Evolutionary conservation across 2,888 invertebrate genomes (phyloP).

Genomic region (Opisthograptis luteolata): DNA sequence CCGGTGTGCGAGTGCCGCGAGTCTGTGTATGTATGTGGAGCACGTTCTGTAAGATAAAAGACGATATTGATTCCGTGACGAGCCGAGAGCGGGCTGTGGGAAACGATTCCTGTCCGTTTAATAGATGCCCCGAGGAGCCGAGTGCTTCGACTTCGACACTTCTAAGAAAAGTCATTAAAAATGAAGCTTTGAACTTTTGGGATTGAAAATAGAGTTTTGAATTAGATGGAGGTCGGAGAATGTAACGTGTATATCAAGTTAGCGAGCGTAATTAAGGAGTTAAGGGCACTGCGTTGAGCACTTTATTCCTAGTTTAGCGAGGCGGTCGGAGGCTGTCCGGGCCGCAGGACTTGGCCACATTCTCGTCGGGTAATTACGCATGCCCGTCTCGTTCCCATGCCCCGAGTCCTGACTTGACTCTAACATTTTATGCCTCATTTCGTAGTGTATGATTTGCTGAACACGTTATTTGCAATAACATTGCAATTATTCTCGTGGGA

Average conservation of each 20-base stretch:
- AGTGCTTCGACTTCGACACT: slow-evolving; percentile 57
- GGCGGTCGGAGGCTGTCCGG: slow-evolving; percentile 56
- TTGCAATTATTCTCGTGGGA: slow-evolving; percentile 79
- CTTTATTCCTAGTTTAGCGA: slow-evolving; percentile 75
- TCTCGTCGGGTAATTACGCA: slow-evolving; percentile 80
- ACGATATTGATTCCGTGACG: slow-evolving; percentile 83
- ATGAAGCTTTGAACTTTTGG: slow-evolving; percentile 45
- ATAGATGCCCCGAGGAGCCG: slow-evolving; percentile 74
- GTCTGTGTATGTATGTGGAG: slow-evolving; percentile 66
- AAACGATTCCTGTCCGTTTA: slow-evolving; percentile 78
- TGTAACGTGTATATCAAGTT: slow-evolving; percentile 67
- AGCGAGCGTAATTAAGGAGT: slow-evolving; percentile 73
- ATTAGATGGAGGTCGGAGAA: slow-evolving; percentile 45
- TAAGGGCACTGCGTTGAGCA: slow-evolving; percentile 67
- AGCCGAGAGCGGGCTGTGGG: slow-evolving; percentile 77
- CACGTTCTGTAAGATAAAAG: slow-evolving; percentile 82
- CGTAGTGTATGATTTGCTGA: slow-evolving; percentile 78
- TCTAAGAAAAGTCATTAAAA: slow-evolving; percentile 58
- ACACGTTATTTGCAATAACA: slow-evolving; percentile 74
- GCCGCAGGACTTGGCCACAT: slow-evolving; percentile 77
- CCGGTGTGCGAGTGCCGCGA: slow-evolving; percentile 48
- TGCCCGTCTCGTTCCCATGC: slow-evolving; percentile 76
- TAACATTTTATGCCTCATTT: slow-evolving; percentile 81
- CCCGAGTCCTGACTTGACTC: slow-evolving; percentile 44
- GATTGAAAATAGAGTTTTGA: slow-evolving; percentile 35